Base-by-base conservation (phyloP, 2,888 invertebrate species). In the Apantesis nais region DNA sequence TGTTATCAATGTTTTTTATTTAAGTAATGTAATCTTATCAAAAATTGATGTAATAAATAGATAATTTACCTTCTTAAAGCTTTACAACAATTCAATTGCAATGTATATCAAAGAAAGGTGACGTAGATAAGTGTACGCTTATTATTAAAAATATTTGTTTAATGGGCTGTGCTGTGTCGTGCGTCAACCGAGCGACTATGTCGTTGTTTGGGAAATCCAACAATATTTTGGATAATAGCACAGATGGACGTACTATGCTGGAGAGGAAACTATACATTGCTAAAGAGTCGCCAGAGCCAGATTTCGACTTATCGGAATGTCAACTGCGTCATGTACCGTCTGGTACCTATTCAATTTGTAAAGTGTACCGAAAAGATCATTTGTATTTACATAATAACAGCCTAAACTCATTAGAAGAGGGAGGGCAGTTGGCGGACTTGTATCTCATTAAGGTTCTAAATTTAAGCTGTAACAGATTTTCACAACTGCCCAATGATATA, bases 271-370 rank as follows among this genome's bases (percentile, higher is more conserved):
- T 95, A 68, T 95, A 95, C 77, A 84, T 95, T 73, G 96, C 96
- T 25, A 94, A 93, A 81, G 98, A 98, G 92, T 97, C 97, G 78
- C 98, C 98, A 44, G 98, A 98, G 88, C 96, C 97, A 69, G 95
- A 96, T 74, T 98, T 97, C 90, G 98, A 98, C 90, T 89, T 98
- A 74, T 97, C 98, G 9, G 97, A 97, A 78, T 98, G 98, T 90
- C 96, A 96, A 85, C 91, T 98, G 71, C 96, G 96, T 81, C 95
- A 93, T 84, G 96, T 98, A 68, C 98, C 98, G 58, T 94, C 96
- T 73, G 97, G 98, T 74, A 97, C 98, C 70, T 98, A 96, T 91
- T 96, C 97, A 41, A 92, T 98, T 72, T 98, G 98, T 89, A 97
- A 97, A 91, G 98, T 98, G 62, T 97, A 97, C 86, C 96, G 98